phyloP scores from a whole-genome alignment of 2,888 invertebrate species.

The Drosophila mayaguana region DNA sequence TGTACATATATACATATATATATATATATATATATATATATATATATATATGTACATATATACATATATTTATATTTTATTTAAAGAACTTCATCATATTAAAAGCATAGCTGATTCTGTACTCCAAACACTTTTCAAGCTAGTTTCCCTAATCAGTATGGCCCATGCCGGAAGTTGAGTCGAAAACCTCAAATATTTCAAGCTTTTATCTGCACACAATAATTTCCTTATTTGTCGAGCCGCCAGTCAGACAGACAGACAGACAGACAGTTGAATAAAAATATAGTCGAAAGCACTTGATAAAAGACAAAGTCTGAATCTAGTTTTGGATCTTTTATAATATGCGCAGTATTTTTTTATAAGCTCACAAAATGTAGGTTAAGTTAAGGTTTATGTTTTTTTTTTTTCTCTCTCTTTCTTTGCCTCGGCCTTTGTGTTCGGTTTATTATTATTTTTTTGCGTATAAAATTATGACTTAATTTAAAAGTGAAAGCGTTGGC shows the following conservation, averaged over 20 bases:
- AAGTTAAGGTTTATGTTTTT: conserved; percentile 23
- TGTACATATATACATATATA: no score
- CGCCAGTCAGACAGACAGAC: neutral
- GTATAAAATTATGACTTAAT: conserved; percentile 76
- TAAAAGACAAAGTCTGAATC: conserved; percentile 35
- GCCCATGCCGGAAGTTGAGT: conserved; percentile 31
- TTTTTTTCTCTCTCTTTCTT: conserved; percentile 26
- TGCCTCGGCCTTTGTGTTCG: conserved; percentile 28
- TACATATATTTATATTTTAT: neutral
- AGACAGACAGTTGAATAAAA: conserved; percentile 1
- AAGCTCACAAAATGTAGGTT: conserved; percentile 65
- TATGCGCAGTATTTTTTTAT: conserved; percentile 56
- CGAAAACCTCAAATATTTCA: neutral
- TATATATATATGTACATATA: no score
- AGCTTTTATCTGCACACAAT: neutral
- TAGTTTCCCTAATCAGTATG: neutral
- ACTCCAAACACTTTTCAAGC: neutral
- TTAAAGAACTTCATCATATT: no score
- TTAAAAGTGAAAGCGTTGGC: conserved; percentile 73
- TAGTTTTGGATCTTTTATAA: conserved; percentile 37
- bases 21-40: no score
- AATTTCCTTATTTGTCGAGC: neutral
- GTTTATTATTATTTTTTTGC: conserved; percentile 32
- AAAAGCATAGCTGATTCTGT: no score
- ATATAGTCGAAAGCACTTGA: conserved; percentile 29